Base-by-base conservation (phyloP, 2,888 invertebrate genomes). In the Atethmia centrago region DNA sequence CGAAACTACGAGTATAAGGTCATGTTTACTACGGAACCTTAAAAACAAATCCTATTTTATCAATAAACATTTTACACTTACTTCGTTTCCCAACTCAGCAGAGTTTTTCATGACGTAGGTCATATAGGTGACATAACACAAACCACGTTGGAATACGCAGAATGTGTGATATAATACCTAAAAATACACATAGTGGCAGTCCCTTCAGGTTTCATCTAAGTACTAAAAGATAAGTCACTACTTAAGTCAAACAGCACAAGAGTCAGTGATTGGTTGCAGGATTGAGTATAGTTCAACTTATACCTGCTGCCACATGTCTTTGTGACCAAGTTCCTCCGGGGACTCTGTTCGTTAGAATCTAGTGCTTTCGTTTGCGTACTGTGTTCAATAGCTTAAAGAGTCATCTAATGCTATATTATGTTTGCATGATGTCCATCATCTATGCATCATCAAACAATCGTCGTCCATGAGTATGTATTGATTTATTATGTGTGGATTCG, bases 121-220 rank as follows among this genome's bases (percentile, higher is more conserved):
- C 10, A 56, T 8, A 40, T 31, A 28, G 21, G 42, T 64, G 2
- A 74, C 21, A 25, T 64, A 74, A 40, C 47, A 74, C 3, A 74
- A 21, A 21, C 16, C 1, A 0, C 74, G 74, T 55, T 74, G 64
- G 16, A 74, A 40, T 42, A 55, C n/a, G 40, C 55, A 25, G 2
- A 64, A 74, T 31, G 25, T 64, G 1, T 40, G 55, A 64, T 49
- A 74, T 8, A 64, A 25, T 2, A 16, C 21, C 74, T 74, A 21
- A 45, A 72, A 72, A 55, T 19, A n/a, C 16, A 45, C 25, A 40
- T 9, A 0, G 3, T n/a, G 16, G 1, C n/a, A n/a, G 16, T 61
- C 1, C 40, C 36, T 16, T 59, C 8, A 16, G 59, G n/a, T n/a
- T n/a, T n/a, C 36, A 59, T 16, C n/a, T n/a, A 59, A 14, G 8